A percentile compares a stretch with the other conserved stretches of the same genome.
Conservation (phyloP, 92 coral and sea anemone species). For the Desmophyllum pertusum region DNA sequence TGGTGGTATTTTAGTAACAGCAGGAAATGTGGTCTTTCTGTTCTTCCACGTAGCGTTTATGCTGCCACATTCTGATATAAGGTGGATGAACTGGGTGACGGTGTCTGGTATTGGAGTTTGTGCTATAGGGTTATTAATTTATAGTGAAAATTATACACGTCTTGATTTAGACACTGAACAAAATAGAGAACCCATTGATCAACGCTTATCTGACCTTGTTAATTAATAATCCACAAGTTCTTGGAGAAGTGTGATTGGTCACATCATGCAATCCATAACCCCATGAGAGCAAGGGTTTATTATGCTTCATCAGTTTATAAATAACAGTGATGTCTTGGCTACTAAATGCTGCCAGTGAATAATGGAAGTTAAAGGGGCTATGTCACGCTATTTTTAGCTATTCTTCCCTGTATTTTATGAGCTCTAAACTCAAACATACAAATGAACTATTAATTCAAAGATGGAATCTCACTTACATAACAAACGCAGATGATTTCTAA, state of each 20-base stretch:
- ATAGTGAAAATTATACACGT: conserved; percentile 53
- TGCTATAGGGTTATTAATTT: conserved; percentile 49
- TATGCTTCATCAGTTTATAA: neutral
- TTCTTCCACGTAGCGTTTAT: conserved; percentile 60
- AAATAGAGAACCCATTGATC: neutral
- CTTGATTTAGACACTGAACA: conserved; percentile 49
- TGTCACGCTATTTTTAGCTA: no score
- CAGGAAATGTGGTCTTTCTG: conserved; percentile 30
- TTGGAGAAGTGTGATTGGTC: neutral
- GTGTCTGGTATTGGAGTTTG: conserved; percentile 42
- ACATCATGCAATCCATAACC: no score
- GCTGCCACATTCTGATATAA: conserved; percentile 51
- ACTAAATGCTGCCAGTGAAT: neutral
- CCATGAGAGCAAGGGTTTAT: neutral
- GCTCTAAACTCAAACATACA: no score
- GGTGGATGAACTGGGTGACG: conserved; percentile 81
- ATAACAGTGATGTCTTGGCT: neutral
- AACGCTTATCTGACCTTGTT: neutral
- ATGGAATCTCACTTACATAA: no score
- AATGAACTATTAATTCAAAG: no score
- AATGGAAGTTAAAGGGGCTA: no score
- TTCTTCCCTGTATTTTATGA: no score
- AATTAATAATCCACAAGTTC: neutral
- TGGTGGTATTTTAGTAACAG: conserved; percentile 43
- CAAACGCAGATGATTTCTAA: no score